Evolutionary conservation across 2,797 vertebrate species (phyloP).

Genomic region (Sebastes dallii): DNA sequence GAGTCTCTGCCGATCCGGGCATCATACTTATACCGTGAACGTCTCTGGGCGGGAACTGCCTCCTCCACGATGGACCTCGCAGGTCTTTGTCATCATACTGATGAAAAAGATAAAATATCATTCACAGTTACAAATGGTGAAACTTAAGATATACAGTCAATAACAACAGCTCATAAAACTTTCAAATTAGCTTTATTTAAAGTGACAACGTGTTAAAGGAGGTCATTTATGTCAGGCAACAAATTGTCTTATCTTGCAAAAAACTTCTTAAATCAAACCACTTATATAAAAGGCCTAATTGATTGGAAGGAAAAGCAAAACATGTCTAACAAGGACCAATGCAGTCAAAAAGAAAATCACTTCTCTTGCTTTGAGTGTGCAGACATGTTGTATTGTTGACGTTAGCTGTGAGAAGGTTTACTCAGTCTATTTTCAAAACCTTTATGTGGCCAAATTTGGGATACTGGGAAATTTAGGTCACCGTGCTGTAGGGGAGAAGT

Average conservation of each 20-base stretch:
- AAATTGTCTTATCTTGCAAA: too few relatives aligned
- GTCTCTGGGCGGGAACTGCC: constrained; percentile 95
- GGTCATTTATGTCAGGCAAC: too few relatives aligned
- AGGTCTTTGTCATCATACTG: constrained; percentile 92
- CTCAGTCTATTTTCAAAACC: not conserved
- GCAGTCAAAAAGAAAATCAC: not conserved
- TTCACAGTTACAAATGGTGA: rapidly evolving
- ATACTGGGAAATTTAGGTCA: not conserved
- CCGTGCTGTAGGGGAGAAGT: rapidly evolving
- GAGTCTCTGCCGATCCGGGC: constrained; percentile 96
- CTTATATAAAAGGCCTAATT: too few relatives aligned
- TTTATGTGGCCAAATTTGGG: not conserved
- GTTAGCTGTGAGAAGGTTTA: not conserved
- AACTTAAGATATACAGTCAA: not conserved
- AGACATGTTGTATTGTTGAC: not conserved
- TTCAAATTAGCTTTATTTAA: not conserved
- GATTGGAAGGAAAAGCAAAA: not conserved
- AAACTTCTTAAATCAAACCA: too few relatives aligned
- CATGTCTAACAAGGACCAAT: not conserved
- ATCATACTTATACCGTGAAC: constrained; percentile 99
- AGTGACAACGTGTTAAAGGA: not conserved
- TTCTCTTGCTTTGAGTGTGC: not conserved
- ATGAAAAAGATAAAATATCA: not conserved
- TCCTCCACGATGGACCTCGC: constrained; percentile 93
- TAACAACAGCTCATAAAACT: too few relatives aligned